Percentiles rank a stretch among this genome's conserved stretches.
These are phyloP conservation scores for Platyrinchus mystaceus DNA, from an alignment of 2,797 vertebrate genomes.

Conservation along the genomic window DNA sequence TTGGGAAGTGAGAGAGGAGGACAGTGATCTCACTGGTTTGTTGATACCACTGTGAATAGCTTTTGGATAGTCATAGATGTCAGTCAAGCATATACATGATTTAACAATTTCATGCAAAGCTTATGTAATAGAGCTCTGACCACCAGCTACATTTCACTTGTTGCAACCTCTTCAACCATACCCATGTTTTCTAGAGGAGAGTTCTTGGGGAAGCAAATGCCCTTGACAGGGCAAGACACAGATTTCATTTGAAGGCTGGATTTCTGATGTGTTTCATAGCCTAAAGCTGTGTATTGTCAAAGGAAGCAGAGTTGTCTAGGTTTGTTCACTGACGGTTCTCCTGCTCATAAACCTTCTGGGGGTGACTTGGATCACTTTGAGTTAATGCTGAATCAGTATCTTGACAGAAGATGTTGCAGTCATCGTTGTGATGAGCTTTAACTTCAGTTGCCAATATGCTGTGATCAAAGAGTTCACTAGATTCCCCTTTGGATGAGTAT, in stretches of 20 bases:
- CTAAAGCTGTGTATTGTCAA: background rate
- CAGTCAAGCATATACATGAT: background rate
- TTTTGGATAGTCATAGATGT: background rate
- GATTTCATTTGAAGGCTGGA: background rate
- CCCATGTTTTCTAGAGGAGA: background rate
- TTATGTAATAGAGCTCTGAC: background rate
- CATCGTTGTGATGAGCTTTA: background rate
- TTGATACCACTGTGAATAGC: constrained; percentile 4
- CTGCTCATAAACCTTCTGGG: background rate
- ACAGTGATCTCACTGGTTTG: background rate
- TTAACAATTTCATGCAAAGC: background rate
- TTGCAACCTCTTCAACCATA: background rate
- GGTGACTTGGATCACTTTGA: background rate
- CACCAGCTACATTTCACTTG: background rate
- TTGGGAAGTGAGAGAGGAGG: background rate
- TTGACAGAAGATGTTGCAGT: background rate
- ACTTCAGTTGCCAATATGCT: background rate
- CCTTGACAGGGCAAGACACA: background rate
- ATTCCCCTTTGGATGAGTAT: background rate
- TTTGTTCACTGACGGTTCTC: background rate
- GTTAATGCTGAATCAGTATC: background rate
- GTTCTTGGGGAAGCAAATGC: background rate
- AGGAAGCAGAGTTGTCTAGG: background rate
- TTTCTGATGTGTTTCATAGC: background rate
- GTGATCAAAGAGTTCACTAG: background rate